Base-by-base conservation (phyloP, 2,888 invertebrate genomes). In the Xanthostigma xanthostigma region DNA sequence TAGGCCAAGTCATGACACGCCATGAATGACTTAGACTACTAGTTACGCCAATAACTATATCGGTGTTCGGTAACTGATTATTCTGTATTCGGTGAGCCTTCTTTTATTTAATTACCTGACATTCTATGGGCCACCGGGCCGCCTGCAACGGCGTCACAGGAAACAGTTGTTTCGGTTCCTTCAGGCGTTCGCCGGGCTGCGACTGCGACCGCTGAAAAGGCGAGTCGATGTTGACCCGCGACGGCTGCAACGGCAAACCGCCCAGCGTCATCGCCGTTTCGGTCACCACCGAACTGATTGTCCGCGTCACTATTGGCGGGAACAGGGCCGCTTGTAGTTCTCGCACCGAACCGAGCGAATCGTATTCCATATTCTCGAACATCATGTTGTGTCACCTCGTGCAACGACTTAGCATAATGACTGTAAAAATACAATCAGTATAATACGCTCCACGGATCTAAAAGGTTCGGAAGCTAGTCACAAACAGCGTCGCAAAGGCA, bases 91-190 rank as follows among this genome's bases (percentile, higher is more conserved):
- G 27, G n/a, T 27, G 27, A 5, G 27, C 27, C 5, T 27, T 27
- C 27, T 27, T 27, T 27, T 27, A 1, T 27, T 27, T 27, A 27
- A 6, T 3, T 27, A 88, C 89, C 75, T 90, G 88, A 68, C 90
- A 90, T 72, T 90, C 90, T 41, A 86, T 81, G 14, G 90, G 90
- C 89, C 89, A 90, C 64, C 89, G 73, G 50, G 88, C 79, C 58
- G 84, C 81, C 71, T 88, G 88, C 59, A 81, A 80, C 46, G 82
- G 76, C 13, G 35, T 58, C 17, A 59, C 54, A 5, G 59, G 54
- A 65, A 82, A 84, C 50, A 83, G 70, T 61, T 85, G 84, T 55
- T 81, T 71, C 12, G 83, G 80, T 59, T 82, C 82, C 62, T 73
- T 77, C 49, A 81, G 63, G 59, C 79, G 78, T 37, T 80, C 79